Evolutionary conservation across 1,140 invertebrate species (phyloP), one percentile per base, ranked within the genome.

Genomic region (Brachionus sp.): DNA sequence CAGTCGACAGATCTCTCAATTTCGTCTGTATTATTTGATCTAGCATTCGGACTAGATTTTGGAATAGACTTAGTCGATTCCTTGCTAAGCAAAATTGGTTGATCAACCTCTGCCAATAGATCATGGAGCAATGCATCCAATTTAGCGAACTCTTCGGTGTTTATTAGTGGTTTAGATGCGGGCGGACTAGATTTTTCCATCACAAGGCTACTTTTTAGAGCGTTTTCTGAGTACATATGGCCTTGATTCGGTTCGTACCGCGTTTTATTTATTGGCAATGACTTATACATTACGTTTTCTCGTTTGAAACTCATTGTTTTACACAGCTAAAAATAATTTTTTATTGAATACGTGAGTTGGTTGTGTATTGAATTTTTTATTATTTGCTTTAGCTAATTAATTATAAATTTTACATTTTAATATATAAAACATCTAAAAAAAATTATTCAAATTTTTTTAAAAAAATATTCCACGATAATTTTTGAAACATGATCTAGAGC

Each of bases 341-440:
- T 16, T 57, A 57, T 57, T 19, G 16, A 57, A 16, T 57, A 25
- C 50, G 50, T 57, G 50, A 57, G 50, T 19, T 66, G 25, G 25
- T 66, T 37, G 64, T 37, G 25, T 33, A 33, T 66, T 66, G 25
- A 66, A 37, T 57, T 57, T 13, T 23, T 70, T 70, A 5, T 70
- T 16, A 16, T 70, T 35, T 13, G 42, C 39, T 37, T 70, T 70
- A 19, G 66, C 19, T 70, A 70, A 70, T 70, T 70, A 70, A 70
- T 70, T 70, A 70, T 70, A 70, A 70, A 70, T 39, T 70, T 70
- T 70, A 70, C 66, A 70, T 70, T 39, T 70, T 70, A 70, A 70
- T 70, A 39, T 39, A n/a, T 33, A 33, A 70, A 70, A 39, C 66
- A 70, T 70, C 66, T 70, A 70, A 39, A 70, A 70, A 42, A 70